Conservation (phyloP, 2,113 vertebrate species). For the Aleadryas rufinucha region DNA sequence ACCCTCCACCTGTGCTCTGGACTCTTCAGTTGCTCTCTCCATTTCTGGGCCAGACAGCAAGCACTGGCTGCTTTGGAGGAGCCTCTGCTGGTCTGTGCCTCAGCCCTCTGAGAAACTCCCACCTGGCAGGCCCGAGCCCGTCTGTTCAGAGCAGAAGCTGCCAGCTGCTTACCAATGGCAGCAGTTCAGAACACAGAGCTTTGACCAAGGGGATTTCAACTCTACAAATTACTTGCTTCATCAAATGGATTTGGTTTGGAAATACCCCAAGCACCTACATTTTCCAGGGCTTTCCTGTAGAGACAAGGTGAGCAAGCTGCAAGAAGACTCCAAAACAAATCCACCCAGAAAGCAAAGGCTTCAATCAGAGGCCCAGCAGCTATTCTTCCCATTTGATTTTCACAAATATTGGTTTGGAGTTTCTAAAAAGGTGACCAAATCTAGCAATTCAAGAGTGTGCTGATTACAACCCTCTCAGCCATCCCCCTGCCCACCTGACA, state of each 20-base stretch:
- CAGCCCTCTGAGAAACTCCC: background rate
- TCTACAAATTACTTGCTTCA: background rate
- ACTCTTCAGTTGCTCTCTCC: background rate
- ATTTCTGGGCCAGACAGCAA: background rate
- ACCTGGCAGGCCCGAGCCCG: accelerated
- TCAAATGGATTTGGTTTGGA: background rate
- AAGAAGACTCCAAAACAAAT: background rate
- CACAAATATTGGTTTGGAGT: background rate
- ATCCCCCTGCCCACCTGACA: background rate
- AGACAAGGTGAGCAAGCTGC: background rate
- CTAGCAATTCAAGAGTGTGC: background rate
- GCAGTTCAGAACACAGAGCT: background rate
- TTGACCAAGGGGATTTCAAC: background rate
- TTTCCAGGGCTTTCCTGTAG: background rate
- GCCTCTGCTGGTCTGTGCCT: background rate
- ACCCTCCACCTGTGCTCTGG: background rate
- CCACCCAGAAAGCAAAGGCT: background rate
- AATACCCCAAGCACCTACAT: background rate
- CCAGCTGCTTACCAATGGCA: background rate
- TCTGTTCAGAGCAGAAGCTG: background rate
- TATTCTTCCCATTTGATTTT: background rate
- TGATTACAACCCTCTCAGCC: background rate
- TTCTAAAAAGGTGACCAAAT: background rate
- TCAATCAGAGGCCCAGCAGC: background rate
- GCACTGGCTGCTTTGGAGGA: background rate